Base-by-base conservation (phyloP, 2,797 vertebrate species). In the Tenualosa ilisha region DNA sequence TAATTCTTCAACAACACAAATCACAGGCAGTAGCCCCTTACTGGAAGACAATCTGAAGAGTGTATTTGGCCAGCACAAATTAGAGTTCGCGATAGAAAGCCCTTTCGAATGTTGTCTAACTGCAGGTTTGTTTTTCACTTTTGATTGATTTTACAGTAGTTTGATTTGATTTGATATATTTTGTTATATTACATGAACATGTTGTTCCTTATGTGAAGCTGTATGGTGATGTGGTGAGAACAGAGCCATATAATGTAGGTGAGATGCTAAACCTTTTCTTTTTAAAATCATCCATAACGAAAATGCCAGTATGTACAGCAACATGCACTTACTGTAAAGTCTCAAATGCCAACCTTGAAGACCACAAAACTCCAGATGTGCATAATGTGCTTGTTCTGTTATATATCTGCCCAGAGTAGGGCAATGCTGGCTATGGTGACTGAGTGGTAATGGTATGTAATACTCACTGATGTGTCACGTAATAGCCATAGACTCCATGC, bases 401-500 rank as follows among this genome's bases (percentile, higher is more conserved):
- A 15, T 31, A 72, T 24, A 63, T 72, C 26, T 40, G 37, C 61
- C 9, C 26, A 37, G 63, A 13, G 11, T 1, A 3, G 65, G 65
- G 40, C 0, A 37, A 40, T 5, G 11, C 65, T 37, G 26, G 26
- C 13, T 3, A 12, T 12, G 17, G 31, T 11, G 65, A 12, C 26
- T 37, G 65, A 17, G n/a, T 72, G 65, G 65, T 72, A 72, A 72
- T 72, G 31, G n/a, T 0, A n/a, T 63, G n/a, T 24, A n/a, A 24
- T 7, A n/a, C 22, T 63, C 56, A 61, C 22, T 61, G 83, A 82
- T 84, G 88, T 84, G 81, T 86, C 85, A 87, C 86, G 87, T 91
- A 90, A 86, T 86, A 43, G 86, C 83, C 84, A 82, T 53, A 83
- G 85, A 56, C 82, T 89, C 53, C 84, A 43, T 84, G 65, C 83